Evolutionary conservation across 92 coral and sea anemone species (phyloP), one percentile per base, ranked within the genome.

Genomic region (Epizoanthus rinbou): DNA sequence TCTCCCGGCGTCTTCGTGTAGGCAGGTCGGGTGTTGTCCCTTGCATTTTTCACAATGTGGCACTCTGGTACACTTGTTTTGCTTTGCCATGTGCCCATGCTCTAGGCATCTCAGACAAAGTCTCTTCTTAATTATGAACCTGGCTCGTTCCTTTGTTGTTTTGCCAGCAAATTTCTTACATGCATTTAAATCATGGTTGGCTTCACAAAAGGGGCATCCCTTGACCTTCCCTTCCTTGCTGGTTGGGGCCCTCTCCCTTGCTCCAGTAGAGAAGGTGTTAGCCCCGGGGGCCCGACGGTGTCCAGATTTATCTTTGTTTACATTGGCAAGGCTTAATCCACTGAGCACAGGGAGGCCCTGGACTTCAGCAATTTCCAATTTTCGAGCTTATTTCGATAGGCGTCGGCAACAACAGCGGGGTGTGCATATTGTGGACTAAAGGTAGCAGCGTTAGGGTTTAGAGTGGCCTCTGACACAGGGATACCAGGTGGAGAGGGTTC

Each of bases 371-470:
- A 64, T 84, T 11, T 79, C 88, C 92, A 86, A 37, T 57, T 71
- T 69, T 86, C 90, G 6, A 89, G 85, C 65, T 63, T 82, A 22
- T 74, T 79, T 5, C 82, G 81, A 22, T 86, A 90, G 10, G 90
- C 90, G 21, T 86, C 85, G n/a, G 88, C 88, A 13, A 90, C 88
- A 15, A 90, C 87, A 24, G 93, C 63, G 25, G 86, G 93, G 73
- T 88, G 47, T 41, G 47, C 47, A 41, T 41, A 41, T 23, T 65
- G 87, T 50, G 54, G 35, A 56, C 5, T 63, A 19, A 59, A 28
- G n/a, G 59, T 22, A 15, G 76, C 47, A 16, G 25, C 58, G 53
- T 52, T 80, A 8, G 53, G 53, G 53, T 2, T 9, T 1, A 47
- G 53, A 8, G 47, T 41, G 47, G 47, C 47, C 47, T 41, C 47